Base-by-base conservation (phyloP, 1,140 invertebrate species). In the Bombus waltoni region DNA sequence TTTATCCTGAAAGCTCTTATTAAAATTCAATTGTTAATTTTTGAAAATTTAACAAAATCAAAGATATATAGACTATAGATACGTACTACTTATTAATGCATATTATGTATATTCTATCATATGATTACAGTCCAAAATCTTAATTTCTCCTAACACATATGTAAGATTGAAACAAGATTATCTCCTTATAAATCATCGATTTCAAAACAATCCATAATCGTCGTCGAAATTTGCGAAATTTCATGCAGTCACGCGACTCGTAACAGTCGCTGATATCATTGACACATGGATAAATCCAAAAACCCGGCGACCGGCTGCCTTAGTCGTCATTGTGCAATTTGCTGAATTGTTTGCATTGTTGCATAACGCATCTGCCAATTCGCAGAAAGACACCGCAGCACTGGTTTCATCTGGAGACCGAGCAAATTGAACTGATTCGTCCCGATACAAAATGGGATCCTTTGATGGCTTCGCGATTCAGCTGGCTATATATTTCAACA, bases 281-380 rank as follows among this genome's bases (percentile, higher is more conserved):
- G 66, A 57, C 62, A 66, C 38, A 47, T 70, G 40, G 74, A 47
- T 53, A 66, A 32, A 32, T 57, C 75, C 32, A 68, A 89, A 82
- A 77, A 65, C 44, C 32, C 65, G 62, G 77, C 72, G 28, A 28
- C 25, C 47, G 44, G 5, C 40, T 53, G 40, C 68, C 9, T 62
- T 81, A 65, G 70, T 71, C 76, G 47, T 86, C 84, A 59, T 79
- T 71, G 73, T 53, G 35, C 66, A 71, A 81, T 85, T 74, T 75
- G 47, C 44, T 71, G 44, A 59, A 11, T 44, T 42, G 35, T 22
- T 35, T 53, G 47, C 66, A 89, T 89, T 86, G 74, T 88, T 53
- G 53, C 53, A 66, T 62, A 65, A 35, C 57, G 73, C 88, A 87
- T 90, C 89, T 89, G 88, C 35, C 79, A 65, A 82, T 82, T 85